Base-by-base conservation (phyloP, 2,797 vertebrate genomes). In the Arrhamphus sclerolepis region DNA sequence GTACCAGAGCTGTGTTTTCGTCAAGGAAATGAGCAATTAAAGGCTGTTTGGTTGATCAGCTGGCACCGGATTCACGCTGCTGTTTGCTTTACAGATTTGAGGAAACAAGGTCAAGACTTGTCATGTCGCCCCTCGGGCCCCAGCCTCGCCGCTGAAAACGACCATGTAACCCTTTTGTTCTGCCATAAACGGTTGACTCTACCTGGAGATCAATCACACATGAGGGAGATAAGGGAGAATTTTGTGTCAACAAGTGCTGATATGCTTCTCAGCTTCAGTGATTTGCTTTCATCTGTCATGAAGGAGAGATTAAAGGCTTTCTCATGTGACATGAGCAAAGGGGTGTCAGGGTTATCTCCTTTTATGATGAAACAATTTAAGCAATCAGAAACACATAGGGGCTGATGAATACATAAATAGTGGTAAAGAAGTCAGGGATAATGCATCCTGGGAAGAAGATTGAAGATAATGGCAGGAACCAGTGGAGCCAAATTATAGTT, bases 21-120 rank as follows among this genome's bases (percentile, higher is more conserved):
- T 78, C 10, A 20, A 82, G 84, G 79, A 88, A 87, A 63, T 80
- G 58, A 50, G 81, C 66, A 81, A 90, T 87, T 80, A 87, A 76
- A 63, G 75, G 62, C 65, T 19, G 60, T 69, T 82, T 64, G 69
- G 68, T 72, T 55, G 57, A 77, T 65, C 61, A 40, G 56, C 66
- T 51, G 53, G 52, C 34, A 46, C 9, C 16, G 54, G 63, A 64
- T 81, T 76, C 31, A 51, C 57, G 5, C 58, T 21, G 18, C 57
- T 70, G 79, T 77, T 74, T 67, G 50, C 31, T 20, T 62, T 26
- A 57, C 14, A 64, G 57, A 56, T 59, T 75, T 48, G 44, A 61
- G 61, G 31, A 70, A 63, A 56, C 22, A 51, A 9, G 21, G 22
- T 54, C 24, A 51, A 48, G 11, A 28, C 29, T n/a, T 46, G 47